Evolutionary conservation across 2,797 vertebrate species (phyloP).

Genomic region (Rhynchotus rufescens): DNA sequence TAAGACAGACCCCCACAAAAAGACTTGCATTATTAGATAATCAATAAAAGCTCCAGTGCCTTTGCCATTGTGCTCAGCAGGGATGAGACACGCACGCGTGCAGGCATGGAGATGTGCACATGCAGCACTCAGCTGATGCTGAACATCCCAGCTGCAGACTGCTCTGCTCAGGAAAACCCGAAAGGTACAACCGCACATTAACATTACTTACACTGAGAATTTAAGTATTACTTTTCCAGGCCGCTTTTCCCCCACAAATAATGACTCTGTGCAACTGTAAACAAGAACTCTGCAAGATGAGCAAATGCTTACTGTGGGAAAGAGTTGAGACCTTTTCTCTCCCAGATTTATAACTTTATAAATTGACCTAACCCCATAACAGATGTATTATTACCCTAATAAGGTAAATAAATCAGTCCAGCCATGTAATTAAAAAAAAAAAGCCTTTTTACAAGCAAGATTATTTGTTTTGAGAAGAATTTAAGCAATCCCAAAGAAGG

Average conservation of each 20-base stretch:
- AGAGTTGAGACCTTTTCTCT: conserved; percentile 14
- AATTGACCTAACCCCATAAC: conserved; percentile 29
- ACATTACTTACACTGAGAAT: not conserved
- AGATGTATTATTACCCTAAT: conserved; percentile 52
- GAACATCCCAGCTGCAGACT: not conserved
- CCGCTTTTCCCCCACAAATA: not conserved
- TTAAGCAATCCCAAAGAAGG: conserved; percentile 13
- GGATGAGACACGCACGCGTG: not conserved
- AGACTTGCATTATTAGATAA: not conserved
- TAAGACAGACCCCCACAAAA: not conserved
- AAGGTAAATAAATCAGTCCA: conserved; percentile 49
- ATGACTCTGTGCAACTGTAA: not conserved
- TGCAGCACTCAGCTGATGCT: not conserved
- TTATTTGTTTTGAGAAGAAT: conserved; percentile 19
- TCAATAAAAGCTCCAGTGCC: not conserved
- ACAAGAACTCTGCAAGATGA: conserved; percentile 1
- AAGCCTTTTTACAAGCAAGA: not conserved
- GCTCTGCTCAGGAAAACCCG: not conserved
- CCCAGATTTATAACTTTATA: conserved; percentile 50
- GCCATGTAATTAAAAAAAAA: not conserved
- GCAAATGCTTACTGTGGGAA: conserved; percentile 29
- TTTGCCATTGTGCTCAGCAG: not conserved
- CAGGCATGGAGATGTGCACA: not conserved
- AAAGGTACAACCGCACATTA: not conserved
- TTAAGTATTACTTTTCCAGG: not conserved